Evolutionary conservation across 2,888 invertebrate genomes (phyloP).

Genomic region (Dolichomitus sp.): DNA sequence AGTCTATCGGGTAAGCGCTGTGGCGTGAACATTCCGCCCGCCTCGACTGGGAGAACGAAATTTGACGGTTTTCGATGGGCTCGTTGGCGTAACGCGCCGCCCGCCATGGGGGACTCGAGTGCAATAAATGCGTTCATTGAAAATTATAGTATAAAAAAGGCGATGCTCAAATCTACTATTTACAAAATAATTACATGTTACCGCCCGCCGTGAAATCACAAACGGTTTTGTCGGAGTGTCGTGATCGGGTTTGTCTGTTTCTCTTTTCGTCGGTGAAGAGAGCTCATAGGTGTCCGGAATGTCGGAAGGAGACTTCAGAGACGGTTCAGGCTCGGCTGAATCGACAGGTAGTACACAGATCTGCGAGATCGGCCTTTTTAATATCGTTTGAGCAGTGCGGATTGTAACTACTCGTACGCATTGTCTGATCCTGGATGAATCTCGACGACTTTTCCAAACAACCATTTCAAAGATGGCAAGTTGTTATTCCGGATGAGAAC

Average conservation of each 20-base stretch:
- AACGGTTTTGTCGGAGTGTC: neutral
- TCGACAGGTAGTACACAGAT: conserved; percentile 15
- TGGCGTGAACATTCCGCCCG: too few species aligned
- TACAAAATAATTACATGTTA: conserved; percentile 6
- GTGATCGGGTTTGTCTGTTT: too few species aligned
- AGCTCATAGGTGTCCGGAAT: neutral
- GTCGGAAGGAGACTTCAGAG: neutral
- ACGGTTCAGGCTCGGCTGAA: neutral
- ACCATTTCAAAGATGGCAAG: conserved; percentile 28
- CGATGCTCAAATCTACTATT: neutral
- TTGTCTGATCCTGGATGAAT: conserved; percentile 21
- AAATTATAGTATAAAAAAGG: neutral
- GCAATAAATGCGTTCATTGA: neutral
- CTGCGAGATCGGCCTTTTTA: conserved; percentile 24
- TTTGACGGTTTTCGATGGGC: neutral
- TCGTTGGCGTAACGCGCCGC: neutral
- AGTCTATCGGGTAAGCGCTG: too few species aligned
- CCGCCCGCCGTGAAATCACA: conserved; percentile 16
- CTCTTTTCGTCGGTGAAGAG: too few species aligned
- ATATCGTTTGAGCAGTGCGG: conserved; percentile 11
- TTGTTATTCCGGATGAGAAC: conserved; percentile 15
- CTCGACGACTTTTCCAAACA: conserved; percentile 25
- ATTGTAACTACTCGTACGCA: conserved; percentile 19
- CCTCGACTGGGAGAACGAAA: neutral
- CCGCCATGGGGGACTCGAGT: neutral